Evolutionary conservation across 2,113 vertebrate species (phyloP).

Genomic region (Tragelaphus scriptus): DNA sequence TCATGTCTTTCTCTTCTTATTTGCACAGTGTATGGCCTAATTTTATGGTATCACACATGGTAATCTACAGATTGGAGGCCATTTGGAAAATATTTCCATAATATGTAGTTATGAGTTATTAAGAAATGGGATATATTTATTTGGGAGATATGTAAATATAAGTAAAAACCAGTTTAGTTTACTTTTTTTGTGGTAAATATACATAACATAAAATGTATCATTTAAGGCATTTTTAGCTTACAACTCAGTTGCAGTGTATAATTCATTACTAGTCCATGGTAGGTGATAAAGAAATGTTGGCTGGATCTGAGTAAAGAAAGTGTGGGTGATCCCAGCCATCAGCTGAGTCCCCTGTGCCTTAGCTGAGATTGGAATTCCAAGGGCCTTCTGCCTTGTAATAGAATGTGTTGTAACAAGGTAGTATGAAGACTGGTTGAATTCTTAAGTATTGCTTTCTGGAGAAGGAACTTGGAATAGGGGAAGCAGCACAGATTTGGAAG

Average conservation of each 20-base stretch:
- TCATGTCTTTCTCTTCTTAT: neutral
- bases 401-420: neutral
- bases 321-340: neutral
- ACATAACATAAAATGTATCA: neutral
- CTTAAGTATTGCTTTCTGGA: neutral
- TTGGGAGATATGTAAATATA: neutral
- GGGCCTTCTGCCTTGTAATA: neutral
- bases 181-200: neutral
- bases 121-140: slow-evolving; percentile 7
- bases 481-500: neutral
- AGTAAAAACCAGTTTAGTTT: neutral
- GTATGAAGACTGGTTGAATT: neutral
- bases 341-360: neutral
- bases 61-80: neutral
- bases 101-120: neutral
- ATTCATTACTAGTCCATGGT: neutral
- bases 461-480: neutral
- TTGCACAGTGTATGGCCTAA: neutral
- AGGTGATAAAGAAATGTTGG: neutral
- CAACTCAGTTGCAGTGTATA: neutral
- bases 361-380: neutral
- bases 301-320: neutral
- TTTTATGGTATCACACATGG: neutral
- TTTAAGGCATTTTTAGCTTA: neutral
- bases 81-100: neutral